A percentile compares a stretch with the other conserved stretches of the same genome.
Evolutionary conservation across 2,113 vertebrate species (phyloP).

Genomic region (Entelurus aequoreus): DNA sequence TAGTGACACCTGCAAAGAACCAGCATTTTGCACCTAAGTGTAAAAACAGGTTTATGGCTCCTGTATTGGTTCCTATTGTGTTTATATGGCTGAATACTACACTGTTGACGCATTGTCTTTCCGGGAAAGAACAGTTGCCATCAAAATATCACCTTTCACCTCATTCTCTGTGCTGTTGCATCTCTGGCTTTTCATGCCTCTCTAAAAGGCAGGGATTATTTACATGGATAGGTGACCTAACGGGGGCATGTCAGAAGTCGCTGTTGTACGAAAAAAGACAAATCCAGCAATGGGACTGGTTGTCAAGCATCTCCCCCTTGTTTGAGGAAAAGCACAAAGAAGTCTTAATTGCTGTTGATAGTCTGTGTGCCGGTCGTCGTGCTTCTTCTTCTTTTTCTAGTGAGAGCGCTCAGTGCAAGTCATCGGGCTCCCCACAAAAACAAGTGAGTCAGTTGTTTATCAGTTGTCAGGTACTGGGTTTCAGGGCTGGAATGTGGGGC

Average conservation of each 20-base stretch:
- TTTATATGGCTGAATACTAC: slow-evolving; percentile 2
- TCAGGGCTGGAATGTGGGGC: slow-evolving; percentile 71
- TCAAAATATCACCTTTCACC: slow-evolving; percentile 49
- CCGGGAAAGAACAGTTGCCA: slow-evolving; percentile 4
- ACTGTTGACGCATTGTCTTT: slow-evolving; percentile 3
- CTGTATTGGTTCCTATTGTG: not conserved
- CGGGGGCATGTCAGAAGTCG: slow-evolving; percentile 49
- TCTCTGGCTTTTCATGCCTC: slow-evolving; percentile 26
- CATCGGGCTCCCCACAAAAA: slow-evolving; percentile 68
- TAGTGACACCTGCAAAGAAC: not conserved
- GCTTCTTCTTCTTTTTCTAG: slow-evolving; percentile 37
- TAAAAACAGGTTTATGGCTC: slow-evolving; percentile 2
- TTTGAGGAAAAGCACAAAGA: slow-evolving; percentile 52
- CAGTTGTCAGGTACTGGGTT: slow-evolving; percentile 76
- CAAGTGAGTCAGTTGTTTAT: slow-evolving; percentile 79
- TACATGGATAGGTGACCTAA: slow-evolving; percentile 33
- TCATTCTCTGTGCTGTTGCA: slow-evolving; percentile 27
- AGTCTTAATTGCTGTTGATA: slow-evolving; percentile 51
- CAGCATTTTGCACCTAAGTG: not conserved
- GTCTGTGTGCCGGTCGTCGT: slow-evolving; percentile 23
- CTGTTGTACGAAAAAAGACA: slow-evolving; percentile 45
- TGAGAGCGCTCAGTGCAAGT: slow-evolving; percentile 48
- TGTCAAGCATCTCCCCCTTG: slow-evolving; percentile 33
- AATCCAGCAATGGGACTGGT: slow-evolving; percentile 16
- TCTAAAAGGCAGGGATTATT: slow-evolving; percentile 42